Base-by-base conservation (phyloP, 2,797 vertebrate species). In the Mus minutoides region DNA sequence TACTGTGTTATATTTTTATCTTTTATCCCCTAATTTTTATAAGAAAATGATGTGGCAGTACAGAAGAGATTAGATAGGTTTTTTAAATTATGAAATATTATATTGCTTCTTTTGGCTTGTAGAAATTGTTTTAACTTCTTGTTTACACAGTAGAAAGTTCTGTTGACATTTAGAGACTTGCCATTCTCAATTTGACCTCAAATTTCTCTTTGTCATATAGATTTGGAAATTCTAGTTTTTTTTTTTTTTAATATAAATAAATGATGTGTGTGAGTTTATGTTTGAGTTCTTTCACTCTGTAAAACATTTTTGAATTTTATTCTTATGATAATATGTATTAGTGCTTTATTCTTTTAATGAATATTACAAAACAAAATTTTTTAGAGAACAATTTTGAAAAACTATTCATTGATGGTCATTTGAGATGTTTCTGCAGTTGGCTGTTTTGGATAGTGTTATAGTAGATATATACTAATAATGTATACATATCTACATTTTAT, bases 71-170 rank as follows among this genome's bases (percentile, higher is more conserved):
- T 4, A 2, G 3, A 3, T 17, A 29, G 7, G 7, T 92, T 26
- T 54, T 49, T 22, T 49, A 11, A 49, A 40, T 60, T 92, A 7
- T 71, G 6, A 77, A 34, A 9, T 71, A 34, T 62, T n/a, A 3
- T 62, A 1, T 95, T 84, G 43, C 14, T 3, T 24, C 71, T 2
- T 76, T 2, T n/a, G 40, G 69, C 3, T 8, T 16, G 78, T 84
- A 40, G 1, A 76, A 75, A 21, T 60, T 91, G 46, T 77, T 94
- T 77, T 88, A 91, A 56, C 91, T 73, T 75, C 26, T 34, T 75
- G 13, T 67, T 94, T 94, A 14, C 16, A 92, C 37, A 85, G 22
- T 67, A 2, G 37, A 7, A 8, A 29, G 73, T 52, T 56, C 52
- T 90, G 43, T 75, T 82, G 40, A 22, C 64, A 54, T 12, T 78